phyloP scores from a whole-genome alignment of 1,140 invertebrate species.

The Drosophila bipectinata region DNA sequence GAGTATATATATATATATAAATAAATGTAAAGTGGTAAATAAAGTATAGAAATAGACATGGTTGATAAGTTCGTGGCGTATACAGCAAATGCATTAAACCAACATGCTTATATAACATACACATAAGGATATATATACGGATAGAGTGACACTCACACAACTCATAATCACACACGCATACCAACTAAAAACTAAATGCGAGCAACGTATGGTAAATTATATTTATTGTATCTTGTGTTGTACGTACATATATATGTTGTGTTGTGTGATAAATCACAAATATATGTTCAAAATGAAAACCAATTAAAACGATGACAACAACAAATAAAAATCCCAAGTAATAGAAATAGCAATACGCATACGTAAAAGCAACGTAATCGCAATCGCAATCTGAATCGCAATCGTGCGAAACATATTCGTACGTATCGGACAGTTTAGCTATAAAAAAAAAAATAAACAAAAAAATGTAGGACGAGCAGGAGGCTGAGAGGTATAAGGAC shows the following conservation, averaged over 20 bases:
- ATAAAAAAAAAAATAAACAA: constrained; percentile 5
- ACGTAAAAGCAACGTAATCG: constrained; percentile 25
- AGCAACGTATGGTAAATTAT: constrained; percentile 41
- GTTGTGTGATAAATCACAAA: constrained; percentile 71
- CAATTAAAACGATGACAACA: constrained; percentile 66
- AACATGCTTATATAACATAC: constrained; percentile 45
- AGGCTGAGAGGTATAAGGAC: constrained; percentile 18
- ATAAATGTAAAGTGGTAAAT: constrained; percentile 46
- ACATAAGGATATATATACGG: constrained; percentile 24
- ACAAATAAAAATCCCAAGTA: constrained; percentile 31
- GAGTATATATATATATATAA: constrained; percentile 41
- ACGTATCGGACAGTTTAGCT: constrained; percentile 57
- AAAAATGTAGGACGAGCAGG: neutral
- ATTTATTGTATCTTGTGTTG: constrained; percentile 56
- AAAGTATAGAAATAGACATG: constrained; percentile 35
- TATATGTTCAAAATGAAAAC: constrained; percentile 72
- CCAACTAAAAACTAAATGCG: constrained; percentile 22
- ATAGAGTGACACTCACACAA: constrained; percentile 3
- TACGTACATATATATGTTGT: constrained; percentile 22
- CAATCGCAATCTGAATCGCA: constrained; percentile 15
- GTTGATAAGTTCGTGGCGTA: constrained; percentile 38
- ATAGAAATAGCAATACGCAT: constrained; percentile 37
- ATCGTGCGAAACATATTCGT: constrained; percentile 8
- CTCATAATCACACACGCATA: constrained; percentile 18
- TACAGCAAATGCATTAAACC: constrained; percentile 45